A percentile compares a stretch with the other conserved stretches of the same genome.
These are phyloP conservation scores for Anguilla japonica DNA, from an alignment of 2,113 vertebrate genomes.

Conservation along the genomic window DNA sequence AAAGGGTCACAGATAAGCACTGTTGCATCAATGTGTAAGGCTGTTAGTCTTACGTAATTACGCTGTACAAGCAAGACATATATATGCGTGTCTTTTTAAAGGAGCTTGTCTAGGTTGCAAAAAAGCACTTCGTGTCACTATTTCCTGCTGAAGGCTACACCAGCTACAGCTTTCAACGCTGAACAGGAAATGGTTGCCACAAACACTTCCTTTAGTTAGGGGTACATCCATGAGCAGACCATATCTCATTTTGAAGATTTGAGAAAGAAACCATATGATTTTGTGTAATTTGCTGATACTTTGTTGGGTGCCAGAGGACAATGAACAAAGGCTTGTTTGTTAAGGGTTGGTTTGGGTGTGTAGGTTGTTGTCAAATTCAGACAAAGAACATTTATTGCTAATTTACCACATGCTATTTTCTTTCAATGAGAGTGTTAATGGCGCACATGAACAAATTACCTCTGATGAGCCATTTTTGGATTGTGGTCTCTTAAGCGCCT, in stretches of 20 bases:
- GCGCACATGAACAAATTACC: not conserved
- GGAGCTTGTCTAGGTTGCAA: not conserved
- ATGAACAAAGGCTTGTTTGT: not conserved
- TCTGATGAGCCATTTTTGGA: not conserved
- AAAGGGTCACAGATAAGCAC: not conserved
- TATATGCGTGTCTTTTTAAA: not conserved
- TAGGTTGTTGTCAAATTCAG: not conserved
- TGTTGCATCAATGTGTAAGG: not conserved
- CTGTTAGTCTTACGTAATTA: not conserved
- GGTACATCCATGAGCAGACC: not conserved
- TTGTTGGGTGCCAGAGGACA: not conserved
- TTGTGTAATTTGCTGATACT: not conserved
- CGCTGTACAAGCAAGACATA: not conserved
- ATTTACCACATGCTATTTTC: not conserved
- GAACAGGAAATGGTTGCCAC: constrained; percentile 7
- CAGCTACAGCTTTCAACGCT: not conserved
- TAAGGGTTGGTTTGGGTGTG: not conserved
- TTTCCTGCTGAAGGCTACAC: not conserved
- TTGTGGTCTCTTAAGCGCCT: not conserved
- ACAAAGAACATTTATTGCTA: not conserved
- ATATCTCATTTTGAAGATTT: not conserved
- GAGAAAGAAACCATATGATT: not conserved
- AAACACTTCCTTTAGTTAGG: not conserved
- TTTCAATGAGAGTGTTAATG: not conserved
- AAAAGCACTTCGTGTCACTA: not conserved